Base-by-base conservation (phyloP, 2,797 vertebrate species). In the Arctocebus calabarensis region DNA sequence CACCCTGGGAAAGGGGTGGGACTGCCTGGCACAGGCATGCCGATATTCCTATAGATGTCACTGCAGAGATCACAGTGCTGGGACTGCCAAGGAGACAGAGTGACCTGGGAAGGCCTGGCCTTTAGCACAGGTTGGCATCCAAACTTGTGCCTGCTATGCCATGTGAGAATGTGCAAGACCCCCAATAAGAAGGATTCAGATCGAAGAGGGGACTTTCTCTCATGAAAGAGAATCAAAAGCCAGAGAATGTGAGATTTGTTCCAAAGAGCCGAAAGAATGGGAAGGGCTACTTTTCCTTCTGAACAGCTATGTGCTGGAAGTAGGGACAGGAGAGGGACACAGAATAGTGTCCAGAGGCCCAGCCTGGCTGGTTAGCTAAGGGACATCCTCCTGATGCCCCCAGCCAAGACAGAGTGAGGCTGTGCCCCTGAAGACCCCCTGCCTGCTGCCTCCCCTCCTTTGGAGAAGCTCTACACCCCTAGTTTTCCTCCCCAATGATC, bases 301-400 rank as follows among this genome's bases (percentile, higher is more conserved):
- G 17, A 45, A 16, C 13, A 12, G 2, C 10, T 52, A 32, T 64
- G 32, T 17, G 59, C 23, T 32, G 25, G 84, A 55, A 29, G n/a
- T 0, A 8, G 37, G 12, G 27, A 8, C 5, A 20, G 7, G 20
- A 23, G 3, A 34, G 57, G 40, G 7, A 25, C 7, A 48, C 0
- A 10, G 52, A 78, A 55, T 0, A 3, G 1, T n/a, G 23, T 34
- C 68, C 68, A 82, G 74, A 89, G 73, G 13, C 37, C 52, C 52
- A 34, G 8, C 48, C 45, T 77, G 66, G 64, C 32, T 8, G 17
- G 32, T n/a, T 32, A n/a, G 7, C 17, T 2, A 20, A 1, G 3
- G 64, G 64, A 68, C 64, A 68, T 12, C 37, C 37, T 6, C 10
- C 78, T 27, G 29, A 23, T 0, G 16, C 9, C 43, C 37, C 43